Evolutionary conservation across 2,113 vertebrate species (phyloP).

Genomic region (Pogona vitticeps): DNA sequence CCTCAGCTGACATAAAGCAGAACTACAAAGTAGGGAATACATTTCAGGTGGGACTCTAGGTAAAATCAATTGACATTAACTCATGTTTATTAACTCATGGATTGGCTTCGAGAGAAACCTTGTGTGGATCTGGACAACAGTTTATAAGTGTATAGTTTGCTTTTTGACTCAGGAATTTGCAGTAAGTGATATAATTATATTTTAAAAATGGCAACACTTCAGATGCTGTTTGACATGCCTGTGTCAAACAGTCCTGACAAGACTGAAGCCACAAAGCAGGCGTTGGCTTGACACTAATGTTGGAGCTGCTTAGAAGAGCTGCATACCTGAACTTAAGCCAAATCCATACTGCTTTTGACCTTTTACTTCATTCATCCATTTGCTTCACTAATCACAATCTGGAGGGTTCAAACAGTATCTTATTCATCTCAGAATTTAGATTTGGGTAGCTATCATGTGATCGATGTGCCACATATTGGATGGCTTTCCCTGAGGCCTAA

Average conservation of each 20-base stretch:
- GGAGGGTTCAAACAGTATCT: neutral
- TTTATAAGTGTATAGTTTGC: conserved; percentile 42
- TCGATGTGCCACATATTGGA: no score
- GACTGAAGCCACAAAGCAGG: neutral
- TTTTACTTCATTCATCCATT: neutral
- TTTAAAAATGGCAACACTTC: neutral
- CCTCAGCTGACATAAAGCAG: no score
- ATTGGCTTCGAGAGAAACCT: no score
- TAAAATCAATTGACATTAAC: neutral
- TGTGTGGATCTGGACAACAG: conserved; percentile 36
- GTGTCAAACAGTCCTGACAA: neutral
- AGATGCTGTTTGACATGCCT: neutral
- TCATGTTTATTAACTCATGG: neutral
- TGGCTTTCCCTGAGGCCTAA: no score
- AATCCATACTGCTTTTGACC: neutral
- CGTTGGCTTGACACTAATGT: neutral
- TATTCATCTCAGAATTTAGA: neutral
- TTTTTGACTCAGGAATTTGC: conserved; percentile 1
- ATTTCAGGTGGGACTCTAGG: no score
- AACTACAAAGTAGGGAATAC: no score
- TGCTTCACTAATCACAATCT: no score
- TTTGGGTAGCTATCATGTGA: no score
- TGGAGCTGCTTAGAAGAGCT: neutral
- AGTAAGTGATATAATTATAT: neutral
- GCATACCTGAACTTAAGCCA: neutral